Conservation (phyloP, 2,113 vertebrate genomes). For the Deroptyus accipitrinus region DNA sequence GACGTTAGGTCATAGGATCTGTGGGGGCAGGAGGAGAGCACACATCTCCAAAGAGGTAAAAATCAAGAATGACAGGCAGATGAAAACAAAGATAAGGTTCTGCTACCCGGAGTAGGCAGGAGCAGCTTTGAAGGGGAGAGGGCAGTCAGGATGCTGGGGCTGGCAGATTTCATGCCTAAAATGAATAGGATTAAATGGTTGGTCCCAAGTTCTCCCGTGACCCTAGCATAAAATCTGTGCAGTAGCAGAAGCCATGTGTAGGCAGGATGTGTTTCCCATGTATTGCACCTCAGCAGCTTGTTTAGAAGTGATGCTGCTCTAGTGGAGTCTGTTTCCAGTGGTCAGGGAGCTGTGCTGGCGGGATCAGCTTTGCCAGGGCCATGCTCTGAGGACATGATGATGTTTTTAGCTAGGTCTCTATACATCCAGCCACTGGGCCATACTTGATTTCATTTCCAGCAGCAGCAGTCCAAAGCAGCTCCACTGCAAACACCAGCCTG, state of each 20-base stretch:
- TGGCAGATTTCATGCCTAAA: not conserved
- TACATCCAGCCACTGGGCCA: not conserved
- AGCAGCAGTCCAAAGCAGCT: not conserved
- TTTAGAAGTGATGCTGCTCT: not conserved
- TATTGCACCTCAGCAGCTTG: not conserved
- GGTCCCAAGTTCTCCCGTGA: not conserved
- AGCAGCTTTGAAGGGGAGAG: not conserved
- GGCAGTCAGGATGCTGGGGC: not conserved
- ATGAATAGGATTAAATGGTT: not conserved
- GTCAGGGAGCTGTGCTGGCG: not conserved
- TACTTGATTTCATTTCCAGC: not conserved
- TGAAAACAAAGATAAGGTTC: not conserved
- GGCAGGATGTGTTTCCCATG: not conserved
- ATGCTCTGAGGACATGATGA: not conserved
- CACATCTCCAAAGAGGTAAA: not conserved
- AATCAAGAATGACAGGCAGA: not conserved
- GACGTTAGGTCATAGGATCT: not conserved
- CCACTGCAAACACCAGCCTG: not conserved
- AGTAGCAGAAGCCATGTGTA: fast-evolving
- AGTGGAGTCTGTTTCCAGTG: fast-evolving
- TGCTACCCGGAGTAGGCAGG: not conserved
- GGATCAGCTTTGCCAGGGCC: not conserved
- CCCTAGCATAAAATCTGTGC: not conserved
- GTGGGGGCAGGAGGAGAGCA: not conserved
- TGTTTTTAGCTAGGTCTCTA: not conserved